phyloP scores from a whole-genome alignment of 2,888 invertebrate species.

The Exephanes ischioxanthus region DNA sequence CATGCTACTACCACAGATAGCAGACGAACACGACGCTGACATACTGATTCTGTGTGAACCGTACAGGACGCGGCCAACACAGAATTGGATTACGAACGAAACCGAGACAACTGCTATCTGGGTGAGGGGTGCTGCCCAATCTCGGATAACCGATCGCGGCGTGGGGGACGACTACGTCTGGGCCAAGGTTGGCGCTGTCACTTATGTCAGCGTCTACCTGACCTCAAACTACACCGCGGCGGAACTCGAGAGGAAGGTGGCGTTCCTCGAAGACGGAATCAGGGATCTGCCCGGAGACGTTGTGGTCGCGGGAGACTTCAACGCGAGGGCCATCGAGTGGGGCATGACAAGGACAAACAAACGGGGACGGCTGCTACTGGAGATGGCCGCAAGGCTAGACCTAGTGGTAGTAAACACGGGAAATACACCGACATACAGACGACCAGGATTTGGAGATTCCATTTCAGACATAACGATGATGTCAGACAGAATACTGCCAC shows the following conservation, averaged over 20 bases:
- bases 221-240: slow-evolving; percentile 52
- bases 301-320: slow-evolving; percentile 28
- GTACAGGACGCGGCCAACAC: slow-evolving; percentile 40
- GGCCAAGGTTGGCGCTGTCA: slow-evolving; percentile 43
- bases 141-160: slow-evolving; percentile 20
- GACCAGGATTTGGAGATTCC: neutral
- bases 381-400: slow-evolving; percentile 45
- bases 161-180: slow-evolving; percentile 49
- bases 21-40: slow-evolving; percentile 33
- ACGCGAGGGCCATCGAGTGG: too few species aligned
- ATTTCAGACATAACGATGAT: slow-evolving; percentile 65
- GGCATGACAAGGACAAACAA: too few species aligned
- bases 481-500: slow-evolving; percentile 47
- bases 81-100: slow-evolving; percentile 47
- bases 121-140: slow-evolving; percentile 6
- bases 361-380: too few species aligned
- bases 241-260: slow-evolving; percentile 38
- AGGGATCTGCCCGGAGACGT: slow-evolving; percentile 45
- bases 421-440: slow-evolving; percentile 53
- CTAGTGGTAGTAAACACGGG: slow-evolving; percentile 56
- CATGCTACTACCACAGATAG: slow-evolving; percentile 30
- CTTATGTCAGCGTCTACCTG: slow-evolving; percentile 53
- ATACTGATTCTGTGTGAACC: slow-evolving; percentile 45
- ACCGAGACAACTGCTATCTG: slow-evolving; percentile 35
- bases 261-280: slow-evolving; percentile 50